Evolutionary conservation across 2,113 vertebrate species (phyloP).

Genomic region (Hippoglossus stenolepis): DNA sequence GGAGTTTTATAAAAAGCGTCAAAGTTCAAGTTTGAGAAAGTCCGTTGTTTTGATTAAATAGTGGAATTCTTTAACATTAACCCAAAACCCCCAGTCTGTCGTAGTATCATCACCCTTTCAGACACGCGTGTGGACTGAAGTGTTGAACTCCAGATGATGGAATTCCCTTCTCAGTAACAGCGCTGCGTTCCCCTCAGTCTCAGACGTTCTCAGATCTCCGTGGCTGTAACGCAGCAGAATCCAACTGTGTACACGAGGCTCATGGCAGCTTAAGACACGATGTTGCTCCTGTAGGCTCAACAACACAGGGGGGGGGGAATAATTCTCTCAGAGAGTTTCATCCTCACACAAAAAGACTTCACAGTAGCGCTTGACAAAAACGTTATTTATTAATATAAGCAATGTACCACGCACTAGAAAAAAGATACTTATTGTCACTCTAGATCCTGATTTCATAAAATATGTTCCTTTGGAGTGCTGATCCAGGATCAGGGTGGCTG

Average conservation of each 20-base stretch:
- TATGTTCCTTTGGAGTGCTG: slow-evolving; percentile 43
- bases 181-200: no score
- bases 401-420: slow-evolving; percentile 77
- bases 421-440: slow-evolving; percentile 68
- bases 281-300: not conserved
- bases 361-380: slow-evolving; percentile 74
- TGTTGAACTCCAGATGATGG: no score
- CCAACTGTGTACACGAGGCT: not conserved
- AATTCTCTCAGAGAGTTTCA: not conserved
- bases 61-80: no score
- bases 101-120: no score
- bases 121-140: no score
- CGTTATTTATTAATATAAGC: slow-evolving; percentile 78
- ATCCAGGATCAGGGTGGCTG: slow-evolving; percentile 57
- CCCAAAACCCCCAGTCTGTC: no score
- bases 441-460: slow-evolving; percentile 65
- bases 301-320: not conserved
- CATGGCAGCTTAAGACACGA: not conserved
- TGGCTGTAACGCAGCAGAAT: no score
- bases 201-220: no score
- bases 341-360: slow-evolving; percentile 48
- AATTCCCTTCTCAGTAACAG: no score
- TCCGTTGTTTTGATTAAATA: no score
- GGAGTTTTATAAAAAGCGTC: no score
- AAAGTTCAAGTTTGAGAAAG: no score